Base-by-base conservation (phyloP, 1,140 invertebrate genomes). In the Drosophila equinoxialis region DNA sequence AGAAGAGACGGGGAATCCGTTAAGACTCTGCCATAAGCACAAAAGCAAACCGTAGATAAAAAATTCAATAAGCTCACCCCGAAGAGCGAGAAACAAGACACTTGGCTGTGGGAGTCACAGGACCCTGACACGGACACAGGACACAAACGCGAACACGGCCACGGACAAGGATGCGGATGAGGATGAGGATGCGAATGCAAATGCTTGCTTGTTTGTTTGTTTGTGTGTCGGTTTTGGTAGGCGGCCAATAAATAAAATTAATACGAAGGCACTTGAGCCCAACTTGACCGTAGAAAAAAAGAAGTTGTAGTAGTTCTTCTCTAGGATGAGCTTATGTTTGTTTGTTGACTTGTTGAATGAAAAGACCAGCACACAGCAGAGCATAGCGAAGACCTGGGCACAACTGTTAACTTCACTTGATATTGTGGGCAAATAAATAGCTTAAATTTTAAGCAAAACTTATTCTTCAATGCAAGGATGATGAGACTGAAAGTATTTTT, bases 181-280 rank as follows among this genome's bases (percentile, higher is more conserved):
- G 20, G 20, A 23, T 23, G 20, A 6, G 42, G 42, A 45, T 17
- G 8, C 45, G 45, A 20, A 51, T 51, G 45, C 45, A 48, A 48
- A 48, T 17, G 20, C 20, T 20, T 20, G 45, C 30, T 23, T 11
- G 17, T 17, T 23, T 51, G 17, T 20, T 51, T 39, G 64, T 61
- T 61, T 65, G 64, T 72, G 55, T 70, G 60, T 51, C 30, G 30
- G 30, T 30, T 30, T 30, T 57, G 62, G 71, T 82, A 72, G 78
- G 79, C 63, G 80, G 79, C 84, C 83, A 87, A 87, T 87, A 87
- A 87, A 87, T 87, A 87, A 87, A 89, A 87, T 87, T 87, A 87
- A 87, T 87, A 80, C 84, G 67, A 87, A 83, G 77, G 67, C 79
- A 83, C 79, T 87, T 68, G 83, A 87, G 78, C 10, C 37, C 76